Base-by-base conservation (phyloP, 2,797 vertebrate genomes). In the Spondyliosoma cantharus region DNA sequence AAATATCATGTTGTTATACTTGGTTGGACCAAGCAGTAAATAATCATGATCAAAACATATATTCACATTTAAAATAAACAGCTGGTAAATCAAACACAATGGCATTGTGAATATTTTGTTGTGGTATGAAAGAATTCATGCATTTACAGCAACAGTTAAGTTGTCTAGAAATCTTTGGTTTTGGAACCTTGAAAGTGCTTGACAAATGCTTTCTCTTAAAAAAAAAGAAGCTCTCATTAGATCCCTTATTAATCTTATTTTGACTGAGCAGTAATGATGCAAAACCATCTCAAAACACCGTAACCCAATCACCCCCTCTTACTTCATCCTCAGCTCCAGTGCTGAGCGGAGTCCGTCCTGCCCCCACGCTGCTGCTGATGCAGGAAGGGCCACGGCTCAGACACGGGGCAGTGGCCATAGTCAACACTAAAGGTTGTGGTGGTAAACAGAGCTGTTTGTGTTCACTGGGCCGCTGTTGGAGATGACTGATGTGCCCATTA, bases 401-500 rank as follows among this genome's bases (percentile, higher is more conserved):
- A 92, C 87, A 88, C 54, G 58, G 91, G 60, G 89, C 87, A 86
- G 74, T 85, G 88, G 82, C 81, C 84, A 88, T 70, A 85, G 89
- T 90, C 91, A 91, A 92, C 91, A 92, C 88, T 90, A 90, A 91
- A 89, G 91, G 82, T 90, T 87, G 89, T 83, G 85, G 84, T 87
- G 81, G 90, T 91, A 93, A 93, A 93, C 89, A 93, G 85, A 80
- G 63, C 67, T 90, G 92, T 91, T 94, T 94, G 89, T 93, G 90
- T 92, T 93, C 89, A 78, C 80, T 89, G 81, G 86, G 81, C 89
- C 62, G 43, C 74, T 91, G 86, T 70, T 87, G 89, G 84, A 88
- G 78, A 91, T 93, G 93, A 95, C 87, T 93, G 91, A 94, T 93
- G 86, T 90, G 86, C 88, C 88, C 89, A 91, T 93, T 94, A 93